Base-by-base conservation (phyloP, 2,888 invertebrate genomes). In the Trichogramma dendrolimi region DNA sequence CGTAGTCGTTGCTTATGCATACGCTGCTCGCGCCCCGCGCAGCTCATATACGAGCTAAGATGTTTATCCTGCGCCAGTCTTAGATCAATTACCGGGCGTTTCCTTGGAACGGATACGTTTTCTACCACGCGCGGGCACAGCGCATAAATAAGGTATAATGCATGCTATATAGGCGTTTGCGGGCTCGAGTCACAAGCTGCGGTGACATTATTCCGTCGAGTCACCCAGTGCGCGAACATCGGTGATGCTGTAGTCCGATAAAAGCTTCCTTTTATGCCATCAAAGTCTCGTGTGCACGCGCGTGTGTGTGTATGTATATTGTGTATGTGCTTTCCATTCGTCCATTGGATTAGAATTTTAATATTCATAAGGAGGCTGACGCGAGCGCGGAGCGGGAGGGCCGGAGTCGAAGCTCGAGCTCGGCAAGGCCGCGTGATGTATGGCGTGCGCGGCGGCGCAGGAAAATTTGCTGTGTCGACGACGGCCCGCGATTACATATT, bases 41-140 rank as follows among this genome's bases (percentile, higher is more conserved):
- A 14, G 14, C 14, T 27, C 27, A 27, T 27, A 27, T 27, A 27
- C 27, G 27, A 27, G 27, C 27, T 27, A 27, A 27, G 27, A 27
- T 27, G 27, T 27, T 27, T 27, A 27, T 27, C 27, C 27, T n/a
- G 10, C 41, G 6, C 11, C 38, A 38, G 47, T 44, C 7, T 51
- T 46, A 51, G 61, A 64, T 64, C 64, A 60, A 64, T 64, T 64
- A 64, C 64, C 47, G 54, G 46, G 11, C 56, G 46, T 60, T 64
- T 64, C 64, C 64, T 27, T 58, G 58, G 42, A 1, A 41, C n/a
- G 44, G 5, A 27, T 27, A 27, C 27, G 27, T 27, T 27, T 27
- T 27, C 27, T 2, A 27, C 27, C 3, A 3, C 27, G 27, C 27
- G 27, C 27, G 27, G 27, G 27, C 27, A 27, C 27, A 2, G 27